Conservation (phyloP, 2,113 vertebrate species). For the Salminus brasiliensis region DNA sequence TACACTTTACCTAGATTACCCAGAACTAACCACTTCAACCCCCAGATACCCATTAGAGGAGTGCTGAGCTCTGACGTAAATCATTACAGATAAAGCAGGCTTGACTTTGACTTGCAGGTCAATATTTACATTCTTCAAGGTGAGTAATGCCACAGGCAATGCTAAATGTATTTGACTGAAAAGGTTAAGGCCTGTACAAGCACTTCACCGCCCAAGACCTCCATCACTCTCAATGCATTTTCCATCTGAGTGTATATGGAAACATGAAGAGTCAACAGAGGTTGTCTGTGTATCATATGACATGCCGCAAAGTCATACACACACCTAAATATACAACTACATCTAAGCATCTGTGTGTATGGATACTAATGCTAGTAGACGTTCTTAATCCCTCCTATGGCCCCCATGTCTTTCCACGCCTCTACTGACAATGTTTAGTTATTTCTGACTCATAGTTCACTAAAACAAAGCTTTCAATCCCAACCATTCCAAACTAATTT, state of each 20-base stretch:
- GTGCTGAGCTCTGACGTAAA: background rate
- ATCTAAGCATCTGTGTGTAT: background rate
- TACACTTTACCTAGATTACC: background rate
- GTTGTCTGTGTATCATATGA: too few relatives aligned
- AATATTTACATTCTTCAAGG: conserved; percentile 37
- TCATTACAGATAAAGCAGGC: conserved; percentile 8
- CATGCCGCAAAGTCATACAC: background rate
- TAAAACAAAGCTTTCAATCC: too few relatives aligned
- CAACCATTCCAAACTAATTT: too few relatives aligned
- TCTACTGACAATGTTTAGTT: background rate
- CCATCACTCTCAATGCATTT: background rate
- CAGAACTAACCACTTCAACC: background rate
- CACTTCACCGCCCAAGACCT: background rate
- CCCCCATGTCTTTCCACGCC: too few relatives aligned
- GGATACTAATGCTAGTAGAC: background rate
- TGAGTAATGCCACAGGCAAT: background rate
- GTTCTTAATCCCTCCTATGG: background rate
- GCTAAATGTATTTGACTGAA: conserved; percentile 10
- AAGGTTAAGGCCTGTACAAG: conserved; percentile 11
- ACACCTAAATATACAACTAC: background rate
- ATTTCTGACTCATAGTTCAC: background rate
- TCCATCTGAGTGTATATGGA: background rate
- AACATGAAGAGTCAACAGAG: background rate
- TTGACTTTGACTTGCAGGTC: conserved; percentile 33
- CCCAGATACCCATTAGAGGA: background rate